Conservation (phyloP, 2,113 vertebrate genomes). For the Sceloporus undulatus region DNA sequence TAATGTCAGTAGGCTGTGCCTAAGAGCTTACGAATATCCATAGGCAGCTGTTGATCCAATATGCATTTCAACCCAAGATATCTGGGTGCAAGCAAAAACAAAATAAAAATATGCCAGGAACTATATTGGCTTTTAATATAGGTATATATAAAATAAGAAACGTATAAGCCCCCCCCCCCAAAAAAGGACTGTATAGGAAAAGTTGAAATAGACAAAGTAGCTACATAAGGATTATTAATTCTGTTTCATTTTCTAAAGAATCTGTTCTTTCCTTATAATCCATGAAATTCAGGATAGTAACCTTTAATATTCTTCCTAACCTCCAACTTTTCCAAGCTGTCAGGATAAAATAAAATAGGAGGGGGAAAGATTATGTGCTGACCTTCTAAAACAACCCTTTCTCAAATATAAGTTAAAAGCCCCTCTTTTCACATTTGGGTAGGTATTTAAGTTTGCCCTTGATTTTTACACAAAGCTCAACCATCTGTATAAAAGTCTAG, state of each 20-base stretch:
- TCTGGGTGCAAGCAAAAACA: no score
- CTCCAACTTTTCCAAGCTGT: constrained; percentile 43
- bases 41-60: no score
- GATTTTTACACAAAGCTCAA: constrained; percentile 40
- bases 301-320: constrained; percentile 46
- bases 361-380: neutral
- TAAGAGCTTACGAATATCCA: no score
- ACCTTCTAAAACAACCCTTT: constrained; percentile 37
- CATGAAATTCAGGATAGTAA: constrained; percentile 37
- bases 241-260: constrained; percentile 25
- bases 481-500: neutral
- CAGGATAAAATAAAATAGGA: constrained; percentile 17
- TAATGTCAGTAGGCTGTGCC: no score
- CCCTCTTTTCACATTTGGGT: constrained; percentile 10
- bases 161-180: neutral
- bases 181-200: neutral
- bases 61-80: no score
- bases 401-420: constrained; percentile 24
- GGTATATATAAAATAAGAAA: neutral
- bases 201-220: constrained; percentile 3
- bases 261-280: neutral
- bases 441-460: constrained; percentile 22
- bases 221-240: constrained; percentile 13
- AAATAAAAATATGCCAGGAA: no score
- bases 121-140: neutral